These are phyloP conservation scores for Drosophila takahashii DNA, from an alignment of 1,140 invertebrate species.

Conservation along the genomic window DNA sequence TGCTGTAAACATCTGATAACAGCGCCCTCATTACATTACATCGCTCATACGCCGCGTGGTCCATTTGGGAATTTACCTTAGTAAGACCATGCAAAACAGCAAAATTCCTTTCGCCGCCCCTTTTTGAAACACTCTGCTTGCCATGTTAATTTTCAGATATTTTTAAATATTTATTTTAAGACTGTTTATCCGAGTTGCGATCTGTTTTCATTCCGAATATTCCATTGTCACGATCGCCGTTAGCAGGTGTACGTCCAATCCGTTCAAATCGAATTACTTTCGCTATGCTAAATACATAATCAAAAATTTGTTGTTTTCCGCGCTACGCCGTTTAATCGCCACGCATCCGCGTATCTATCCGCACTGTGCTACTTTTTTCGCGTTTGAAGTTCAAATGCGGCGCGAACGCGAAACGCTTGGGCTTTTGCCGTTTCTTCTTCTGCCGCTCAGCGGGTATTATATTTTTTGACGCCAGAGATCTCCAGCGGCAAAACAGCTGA, in stretches of 20 bases:
- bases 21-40: conserved; percentile 18
- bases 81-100: conserved; percentile 4
- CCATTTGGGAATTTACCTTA: conserved; percentile 24
- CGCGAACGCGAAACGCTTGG: conserved; percentile 65
- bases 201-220: conserved; percentile 34
- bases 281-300: conserved; percentile 39
- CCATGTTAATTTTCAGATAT: conserved; percentile 18
- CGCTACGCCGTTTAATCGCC: conserved; percentile 48
- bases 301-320: conserved; percentile 24
- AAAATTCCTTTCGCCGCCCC: conserved; percentile 14
- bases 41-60: conserved; percentile 22
- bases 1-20: conserved; percentile 56
- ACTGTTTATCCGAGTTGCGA: conserved; percentile 26
- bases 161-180: conserved; percentile 33
- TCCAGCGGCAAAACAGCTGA: conserved; percentile 54
- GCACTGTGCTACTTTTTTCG: conserved; percentile 76
- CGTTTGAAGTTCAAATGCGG: conserved; percentile 81
- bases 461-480: conserved; percentile 53
- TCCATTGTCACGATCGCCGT: conserved; percentile 21
- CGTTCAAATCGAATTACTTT: conserved; percentile 22
- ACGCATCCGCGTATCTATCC: conserved; percentile 65
- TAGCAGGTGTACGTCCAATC: background rate
- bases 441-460: conserved; percentile 28
- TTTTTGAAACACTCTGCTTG: conserved; percentile 1
- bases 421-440: conserved; percentile 46